Evolutionary conservation across 2,113 vertebrate species (phyloP), one percentile per base, ranked within the genome.

Genomic region (Vulpes ferrilata): DNA sequence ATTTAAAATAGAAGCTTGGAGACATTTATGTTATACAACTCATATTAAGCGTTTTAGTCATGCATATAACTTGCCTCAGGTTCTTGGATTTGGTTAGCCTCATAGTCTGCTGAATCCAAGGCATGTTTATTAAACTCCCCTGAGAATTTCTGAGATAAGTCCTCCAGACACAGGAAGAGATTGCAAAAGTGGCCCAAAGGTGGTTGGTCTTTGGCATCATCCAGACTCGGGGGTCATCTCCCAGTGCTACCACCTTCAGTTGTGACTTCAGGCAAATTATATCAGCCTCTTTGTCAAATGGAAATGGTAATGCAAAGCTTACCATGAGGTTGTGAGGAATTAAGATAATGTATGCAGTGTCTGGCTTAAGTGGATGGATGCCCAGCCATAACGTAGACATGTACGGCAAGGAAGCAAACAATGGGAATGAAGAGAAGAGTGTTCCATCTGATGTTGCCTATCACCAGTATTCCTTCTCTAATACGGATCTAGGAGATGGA

Each of bases 101-200:
- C 11, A 30, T 60, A 48, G 30, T 65, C 10, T 73, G 5, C 27
- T 79, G 71, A 74, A 65, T 25, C 43, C 35, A 95, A 91, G 22
- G 15, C 51, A 79, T 35, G n/a, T 74, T 93, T 85, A 81, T 90
- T 82, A 88, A 93, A 38, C 71, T 74, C 51, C 73, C 57, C n/a
- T n/a, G 88, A 57, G 30, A 79, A 35, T 95, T 79, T 90, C 78
- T 53, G n/a, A 90, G 88, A 94, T 3, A 22, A 67, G 71, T 93
- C 7, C 30, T 32, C 74, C 22, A 23, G 43, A 76, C 74, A 38
- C 16, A n/a, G 20, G 69, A 80, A 84, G 32, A 30, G 32, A 23
- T 3, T 20, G 32, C 22, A 32, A 51, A 62, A 60, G 79, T 27
- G 67, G 51, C 20, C 53, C 38, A 59, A 53, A 4, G 71, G 74